Evolutionary conservation across 2,888 invertebrate species (phyloP).

Genomic region (Hymenopus coronatus): DNA sequence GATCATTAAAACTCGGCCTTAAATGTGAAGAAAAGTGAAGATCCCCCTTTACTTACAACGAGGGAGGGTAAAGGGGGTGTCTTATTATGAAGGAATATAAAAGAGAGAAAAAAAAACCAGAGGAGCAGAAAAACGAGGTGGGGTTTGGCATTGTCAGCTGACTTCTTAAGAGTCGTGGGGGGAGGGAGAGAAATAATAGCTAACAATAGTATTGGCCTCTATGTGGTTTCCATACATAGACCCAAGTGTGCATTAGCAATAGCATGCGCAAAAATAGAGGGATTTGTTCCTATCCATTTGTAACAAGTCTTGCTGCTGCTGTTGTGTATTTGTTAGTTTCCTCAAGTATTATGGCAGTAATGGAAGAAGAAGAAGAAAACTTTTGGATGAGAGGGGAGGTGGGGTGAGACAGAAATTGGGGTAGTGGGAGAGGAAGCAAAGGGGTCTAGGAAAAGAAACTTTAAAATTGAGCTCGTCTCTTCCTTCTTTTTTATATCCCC

Average conservation of each 20-base stretch:
- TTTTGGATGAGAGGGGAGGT: not conserved
- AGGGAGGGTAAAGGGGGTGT: not conserved
- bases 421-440: not conserved
- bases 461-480: conserved; percentile 17
- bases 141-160: not conserved
- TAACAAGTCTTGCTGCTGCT: not conserved
- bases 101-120: not conserved
- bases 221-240: not conserved
- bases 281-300: conserved; percentile 2
- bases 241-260: not conserved
- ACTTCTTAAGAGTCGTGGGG: not conserved
- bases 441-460: conserved; percentile 9
- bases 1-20: conserved; percentile 10
- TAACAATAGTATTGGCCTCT: not conserved
- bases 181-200: not conserved
- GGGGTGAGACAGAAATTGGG: conserved; percentile 16
- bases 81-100: conserved; percentile 14
- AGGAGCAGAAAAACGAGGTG: not conserved
- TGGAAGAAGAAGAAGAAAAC: conserved; percentile 18
- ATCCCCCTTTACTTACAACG: not conserved
- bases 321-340: conserved; percentile 5
- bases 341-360: not conserved
- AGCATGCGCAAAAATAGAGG: conserved; percentile 1
- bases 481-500: not conserved
- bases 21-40: not conserved